A percentile compares a stretch with the other conserved stretches of the same genome.
These are phyloP conservation scores for Chlamydotis undulata DNA, from an alignment of 2,113 vertebrate species.

Conservation along the genomic window DNA sequence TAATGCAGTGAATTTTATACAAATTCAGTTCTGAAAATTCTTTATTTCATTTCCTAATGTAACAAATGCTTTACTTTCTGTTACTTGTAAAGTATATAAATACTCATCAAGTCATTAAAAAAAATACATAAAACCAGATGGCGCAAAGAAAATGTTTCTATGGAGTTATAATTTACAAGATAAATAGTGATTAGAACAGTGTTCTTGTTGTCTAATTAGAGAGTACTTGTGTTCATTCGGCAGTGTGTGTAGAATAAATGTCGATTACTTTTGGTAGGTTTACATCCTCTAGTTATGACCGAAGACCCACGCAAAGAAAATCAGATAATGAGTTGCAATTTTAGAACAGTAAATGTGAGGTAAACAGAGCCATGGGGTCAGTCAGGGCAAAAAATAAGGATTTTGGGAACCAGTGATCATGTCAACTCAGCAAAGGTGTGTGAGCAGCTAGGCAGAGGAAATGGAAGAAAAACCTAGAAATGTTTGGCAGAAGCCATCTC, in stretches of 20 bases:
- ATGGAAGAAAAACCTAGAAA: background rate
- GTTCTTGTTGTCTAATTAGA: conserved; percentile 34
- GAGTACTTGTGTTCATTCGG: background rate
- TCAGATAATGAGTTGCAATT: background rate
- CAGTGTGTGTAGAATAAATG: background rate
- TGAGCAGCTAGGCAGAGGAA: background rate
- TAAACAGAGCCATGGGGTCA: background rate
- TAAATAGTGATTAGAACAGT: conserved; percentile 35
- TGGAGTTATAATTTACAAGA: conserved; percentile 20
- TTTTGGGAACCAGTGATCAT: background rate
- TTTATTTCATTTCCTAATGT: background rate
- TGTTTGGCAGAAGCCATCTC: background rate
- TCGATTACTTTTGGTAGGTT: background rate
- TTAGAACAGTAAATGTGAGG: background rate
- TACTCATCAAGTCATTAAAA: conserved; percentile 45
- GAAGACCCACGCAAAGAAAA: background rate
- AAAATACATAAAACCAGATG: conserved; percentile 27
- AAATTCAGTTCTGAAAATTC: background rate
- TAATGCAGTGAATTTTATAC: background rate
- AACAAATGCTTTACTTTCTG: background rate
- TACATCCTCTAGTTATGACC: background rate
- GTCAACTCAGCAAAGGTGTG: background rate
- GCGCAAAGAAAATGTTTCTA: background rate
- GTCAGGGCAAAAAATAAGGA: background rate
- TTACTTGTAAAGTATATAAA: background rate